Conservation (phyloP, 2,797 vertebrate species). For the Lacerta agilis region DNA sequence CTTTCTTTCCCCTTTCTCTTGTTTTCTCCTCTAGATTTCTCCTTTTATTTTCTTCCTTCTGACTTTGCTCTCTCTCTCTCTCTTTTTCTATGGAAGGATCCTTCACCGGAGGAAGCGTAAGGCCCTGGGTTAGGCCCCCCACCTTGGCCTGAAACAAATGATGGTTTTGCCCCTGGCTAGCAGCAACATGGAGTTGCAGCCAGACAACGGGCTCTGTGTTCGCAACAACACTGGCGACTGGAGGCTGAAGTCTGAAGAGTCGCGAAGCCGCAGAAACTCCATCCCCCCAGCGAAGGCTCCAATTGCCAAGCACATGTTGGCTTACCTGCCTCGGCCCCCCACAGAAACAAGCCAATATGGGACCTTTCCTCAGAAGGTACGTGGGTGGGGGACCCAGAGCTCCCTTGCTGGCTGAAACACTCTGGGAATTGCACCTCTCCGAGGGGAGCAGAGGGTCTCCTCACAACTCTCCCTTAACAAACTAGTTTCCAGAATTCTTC, state of each 20-base stretch:
- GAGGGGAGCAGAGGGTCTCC: too few species aligned
- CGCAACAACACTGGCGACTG: slow-evolving; percentile 17
- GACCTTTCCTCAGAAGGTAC: slow-evolving; percentile 77
- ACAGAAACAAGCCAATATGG: slow-evolving; percentile 62
- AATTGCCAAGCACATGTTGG: slow-evolving; percentile 79
- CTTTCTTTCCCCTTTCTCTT: too few species aligned
- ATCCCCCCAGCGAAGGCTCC: slow-evolving; percentile 73
- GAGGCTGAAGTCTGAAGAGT: slow-evolving; percentile 53
- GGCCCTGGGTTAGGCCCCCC: slow-evolving; percentile 45
- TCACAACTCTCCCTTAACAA: too few species aligned
- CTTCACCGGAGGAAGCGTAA: background rate
- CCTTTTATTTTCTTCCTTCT: background rate
- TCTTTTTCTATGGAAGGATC: slow-evolving; percentile 23
- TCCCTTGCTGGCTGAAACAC: too few species aligned
- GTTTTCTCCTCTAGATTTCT: too few species aligned
- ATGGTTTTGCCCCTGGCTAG: slow-evolving; percentile 52
- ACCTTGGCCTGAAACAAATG: background rate
- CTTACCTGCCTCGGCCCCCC: slow-evolving; percentile 77
- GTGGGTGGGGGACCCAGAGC: background rate
- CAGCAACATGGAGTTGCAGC: slow-evolving; percentile 66
- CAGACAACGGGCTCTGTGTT: slow-evolving; percentile 48
- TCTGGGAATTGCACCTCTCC: too few species aligned
- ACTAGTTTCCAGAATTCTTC: too few species aligned
- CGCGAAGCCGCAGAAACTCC: slow-evolving; percentile 76
- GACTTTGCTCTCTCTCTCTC: background rate